phyloP scores from a whole-genome alignment of 1,140 invertebrate genomes.

The Trachelipus rathkii region DNA sequence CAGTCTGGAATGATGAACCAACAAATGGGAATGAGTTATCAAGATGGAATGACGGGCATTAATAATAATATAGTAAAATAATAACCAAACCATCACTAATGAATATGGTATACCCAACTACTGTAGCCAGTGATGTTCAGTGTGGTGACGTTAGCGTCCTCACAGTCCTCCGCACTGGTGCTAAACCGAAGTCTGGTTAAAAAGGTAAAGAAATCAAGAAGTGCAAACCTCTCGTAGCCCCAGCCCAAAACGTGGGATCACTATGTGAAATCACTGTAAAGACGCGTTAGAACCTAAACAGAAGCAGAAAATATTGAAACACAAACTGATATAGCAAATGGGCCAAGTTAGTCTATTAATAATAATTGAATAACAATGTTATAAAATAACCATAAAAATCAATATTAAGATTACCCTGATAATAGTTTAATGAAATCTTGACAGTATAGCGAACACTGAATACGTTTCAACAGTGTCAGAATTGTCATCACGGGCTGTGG shows the following conservation, averaged over 20 bases:
- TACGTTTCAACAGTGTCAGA: conserved; percentile 86
- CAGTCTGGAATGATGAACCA: conserved; percentile 27
- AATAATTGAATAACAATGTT: conserved; percentile 6
- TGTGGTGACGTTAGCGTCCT: conserved; percentile 43
- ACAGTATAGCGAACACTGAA: conserved; percentile 77
- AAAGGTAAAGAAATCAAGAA: conserved; percentile 16
- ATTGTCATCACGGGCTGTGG: conserved; percentile 54
- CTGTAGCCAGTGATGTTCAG: conserved; percentile 38
- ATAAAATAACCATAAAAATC: neutral
- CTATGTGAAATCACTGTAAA: neutral
- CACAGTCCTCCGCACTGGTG: conserved; percentile 24
- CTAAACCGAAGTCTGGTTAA: neutral
- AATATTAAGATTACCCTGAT: neutral
- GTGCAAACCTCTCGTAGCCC: conserved; percentile 23
- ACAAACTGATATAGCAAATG: neutral
- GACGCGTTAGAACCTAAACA: neutral
- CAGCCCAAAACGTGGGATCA: neutral
- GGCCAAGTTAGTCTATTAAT: neutral
- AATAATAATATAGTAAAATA: too few species aligned
- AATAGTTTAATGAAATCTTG: conserved; percentile 54
- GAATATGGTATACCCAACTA: conserved; percentile 29
- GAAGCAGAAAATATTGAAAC: neutral
- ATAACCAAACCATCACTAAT: conserved; percentile 22
- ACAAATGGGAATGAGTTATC: conserved; percentile 27
- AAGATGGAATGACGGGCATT: conserved; percentile 26